phyloP scores from a whole-genome alignment of 2,888 invertebrate genomes.

The Hyppa rectilinea region DNA sequence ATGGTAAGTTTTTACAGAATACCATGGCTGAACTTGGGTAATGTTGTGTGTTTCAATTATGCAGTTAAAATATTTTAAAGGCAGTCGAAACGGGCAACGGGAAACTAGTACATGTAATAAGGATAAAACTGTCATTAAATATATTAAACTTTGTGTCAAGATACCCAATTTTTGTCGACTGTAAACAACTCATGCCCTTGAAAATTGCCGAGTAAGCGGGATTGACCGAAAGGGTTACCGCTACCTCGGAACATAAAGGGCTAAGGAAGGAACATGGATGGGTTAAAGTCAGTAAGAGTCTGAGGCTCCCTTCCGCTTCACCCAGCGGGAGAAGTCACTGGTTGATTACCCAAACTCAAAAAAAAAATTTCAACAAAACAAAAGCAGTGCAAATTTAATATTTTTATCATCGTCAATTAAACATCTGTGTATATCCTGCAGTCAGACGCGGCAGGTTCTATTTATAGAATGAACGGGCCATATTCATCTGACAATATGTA shows the following conservation, averaged over 20 bases:
- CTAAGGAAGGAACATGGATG: too few relatives aligned
- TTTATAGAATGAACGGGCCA: conserved; percentile 26
- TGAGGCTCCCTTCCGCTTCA: too few relatives aligned
- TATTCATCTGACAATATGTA: too few relatives aligned
- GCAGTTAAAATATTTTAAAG: background rate
- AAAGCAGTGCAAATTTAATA: background rate
- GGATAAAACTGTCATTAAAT: background rate
- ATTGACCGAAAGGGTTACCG: too few relatives aligned
- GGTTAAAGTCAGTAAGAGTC: too few relatives aligned
- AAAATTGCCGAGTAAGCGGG: too few relatives aligned
- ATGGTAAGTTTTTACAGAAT: too few relatives aligned
- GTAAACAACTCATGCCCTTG: background rate
- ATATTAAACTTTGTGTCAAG: background rate
- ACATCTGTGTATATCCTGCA: background rate
- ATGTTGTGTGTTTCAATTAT: background rate
- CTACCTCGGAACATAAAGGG: too few relatives aligned
- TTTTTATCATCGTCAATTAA: background rate
- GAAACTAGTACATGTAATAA: too few relatives aligned
- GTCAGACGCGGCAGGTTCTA: background rate
- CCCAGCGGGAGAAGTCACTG: too few relatives aligned
- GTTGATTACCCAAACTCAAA: too few relatives aligned
- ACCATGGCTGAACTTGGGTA: background rate
- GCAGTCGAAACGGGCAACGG: too few relatives aligned
- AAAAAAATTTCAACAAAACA: background rate
- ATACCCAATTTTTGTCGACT: background rate